These are phyloP conservation scores for Mus caroli DNA, from an alignment of 2,797 vertebrate species.

Conservation along the genomic window DNA sequence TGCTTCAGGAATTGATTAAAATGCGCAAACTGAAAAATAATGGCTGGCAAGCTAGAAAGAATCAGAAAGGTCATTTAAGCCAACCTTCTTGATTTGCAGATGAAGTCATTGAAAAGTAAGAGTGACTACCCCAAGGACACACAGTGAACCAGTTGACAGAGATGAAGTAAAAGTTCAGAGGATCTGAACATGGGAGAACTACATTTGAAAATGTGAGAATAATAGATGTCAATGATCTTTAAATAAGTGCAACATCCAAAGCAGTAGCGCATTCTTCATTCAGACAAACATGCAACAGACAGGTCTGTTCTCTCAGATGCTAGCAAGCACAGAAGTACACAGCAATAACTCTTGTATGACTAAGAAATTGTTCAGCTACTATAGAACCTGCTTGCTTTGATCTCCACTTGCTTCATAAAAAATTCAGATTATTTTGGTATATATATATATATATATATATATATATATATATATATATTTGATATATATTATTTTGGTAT, in stretches of 20 bases:
- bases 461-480: neutral
- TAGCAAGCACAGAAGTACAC: neutral
- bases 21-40: neutral
- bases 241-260: constrained; percentile 7
- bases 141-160: neutral
- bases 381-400: neutral
- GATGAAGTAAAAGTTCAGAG: neutral
- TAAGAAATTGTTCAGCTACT: neutral
- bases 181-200: neutral
- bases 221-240: neutral
- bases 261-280: constrained; percentile 31
- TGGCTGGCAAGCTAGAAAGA: neutral
- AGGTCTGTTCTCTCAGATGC: neutral
- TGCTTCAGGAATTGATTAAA: constrained; percentile 13
- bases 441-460: neutral
- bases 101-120: constrained; percentile 3
- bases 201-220: neutral
- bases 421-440: constrained; percentile 4
- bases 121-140: neutral
- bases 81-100: neutral
- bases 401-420: constrained; percentile 27
- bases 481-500: neutral
- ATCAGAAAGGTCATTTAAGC: neutral
- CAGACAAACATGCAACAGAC: neutral
- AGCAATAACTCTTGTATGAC: constrained; percentile 1